Percentiles rank a stretch among this genome's conserved stretches.
These are phyloP conservation scores for Sphaerophoria rueppellii DNA, from an alignment of 2,888 invertebrate species.

Conservation along the genomic window DNA sequence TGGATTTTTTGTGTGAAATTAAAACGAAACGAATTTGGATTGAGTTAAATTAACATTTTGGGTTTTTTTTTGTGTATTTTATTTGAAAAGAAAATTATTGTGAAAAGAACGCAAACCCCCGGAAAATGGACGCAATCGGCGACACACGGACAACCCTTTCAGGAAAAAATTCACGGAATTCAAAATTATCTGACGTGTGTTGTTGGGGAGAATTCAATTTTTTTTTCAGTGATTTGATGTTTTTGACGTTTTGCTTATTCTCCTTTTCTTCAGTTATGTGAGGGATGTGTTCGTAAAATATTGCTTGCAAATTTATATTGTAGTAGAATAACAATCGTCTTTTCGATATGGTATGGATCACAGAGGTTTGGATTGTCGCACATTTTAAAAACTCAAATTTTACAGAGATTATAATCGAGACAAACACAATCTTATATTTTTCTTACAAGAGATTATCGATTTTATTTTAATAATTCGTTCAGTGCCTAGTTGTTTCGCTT, in stretches of 20 bases:
- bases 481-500: no score
- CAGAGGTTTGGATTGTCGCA: no score
- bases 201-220: slow-evolving; percentile 44
- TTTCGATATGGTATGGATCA: no score
- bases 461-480: no score
- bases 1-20: slow-evolving; percentile 20
- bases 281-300: slow-evolving; percentile 34
- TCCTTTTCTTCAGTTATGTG: not conserved
- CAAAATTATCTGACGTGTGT: slow-evolving; percentile 68
- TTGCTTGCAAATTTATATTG: not conserved
- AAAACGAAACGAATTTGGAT: slow-evolving; percentile 45
- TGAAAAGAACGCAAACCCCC: slow-evolving; percentile 65
- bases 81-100: slow-evolving; percentile 52
- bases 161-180: slow-evolving; percentile 60
- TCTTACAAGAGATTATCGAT: no score
- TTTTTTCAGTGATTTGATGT: slow-evolving; percentile 53
- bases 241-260: slow-evolving; percentile 48
- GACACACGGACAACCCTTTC: slow-evolving; percentile 63
- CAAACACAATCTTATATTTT: no score
- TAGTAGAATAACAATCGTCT: not conserved
- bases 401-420: no score
- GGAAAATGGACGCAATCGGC: slow-evolving; percentile 62
- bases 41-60: slow-evolving; percentile 62
- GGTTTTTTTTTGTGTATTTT: not conserved
- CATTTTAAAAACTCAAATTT: no score